Evolutionary conservation across 2,113 vertebrate genomes (phyloP), one percentile per base, ranked within the genome.

Genomic region (Ageneiosus marmoratus): DNA sequence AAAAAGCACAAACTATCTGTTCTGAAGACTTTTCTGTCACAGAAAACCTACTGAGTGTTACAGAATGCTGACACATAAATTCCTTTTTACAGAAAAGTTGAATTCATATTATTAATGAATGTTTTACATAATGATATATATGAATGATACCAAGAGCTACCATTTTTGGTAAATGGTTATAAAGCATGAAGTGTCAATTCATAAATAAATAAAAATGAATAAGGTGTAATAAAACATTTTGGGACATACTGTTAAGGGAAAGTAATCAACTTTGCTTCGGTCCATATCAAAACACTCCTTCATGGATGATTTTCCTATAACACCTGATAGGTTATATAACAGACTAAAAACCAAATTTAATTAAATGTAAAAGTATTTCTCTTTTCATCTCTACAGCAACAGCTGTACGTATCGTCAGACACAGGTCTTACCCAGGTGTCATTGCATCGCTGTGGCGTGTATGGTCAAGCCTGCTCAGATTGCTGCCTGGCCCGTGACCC

Each of bases 401-500:
- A 96, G 90, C 92, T 96, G 51, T 96, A 96, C 12, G 94, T 94
- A 81, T 95, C 95, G 0, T 96, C 95, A 0, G 95, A 95, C 13
- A 93, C 90, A 0, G 95, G 95, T 18, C 90, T 96, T 73, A 94
- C 94, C 34, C 95, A 96, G 91, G 90, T 96, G 83, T 94, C 94
- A 22, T 88, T 96, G 86, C 95, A 96, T 79, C 94, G 95, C 65
- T 96, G 95, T 11, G 89, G 88, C 0, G 93, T 91, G 12, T 96
- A 96, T 15, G 95, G 95, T 34, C 84, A 93, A 79, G 95, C 94
- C 50, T 96, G 95, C 87, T 95, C 95, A 0, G 95, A 96, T 90
- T 96, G 95, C 91, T 96, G 95, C 50, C 90, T 96, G 87, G 95
- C 95, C 34, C 91, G 95, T 29, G 95, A 96, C 89, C 95, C 95